Evolutionary conservation across 1,140 invertebrate genomes (phyloP), one percentile per base, ranked within the genome.

Genomic region (Cotesia vestalis): DNA sequence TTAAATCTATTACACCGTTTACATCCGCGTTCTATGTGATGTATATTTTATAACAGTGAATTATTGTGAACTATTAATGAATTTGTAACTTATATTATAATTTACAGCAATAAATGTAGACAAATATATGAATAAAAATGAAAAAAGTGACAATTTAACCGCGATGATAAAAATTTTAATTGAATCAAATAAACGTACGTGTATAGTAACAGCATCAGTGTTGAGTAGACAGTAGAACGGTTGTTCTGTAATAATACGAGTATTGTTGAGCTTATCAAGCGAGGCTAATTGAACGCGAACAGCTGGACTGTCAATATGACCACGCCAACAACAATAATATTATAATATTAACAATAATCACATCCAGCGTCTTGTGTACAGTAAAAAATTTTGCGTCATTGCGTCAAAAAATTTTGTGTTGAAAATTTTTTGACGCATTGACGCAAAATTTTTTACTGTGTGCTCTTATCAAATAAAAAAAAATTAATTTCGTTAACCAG

Each of bases 181-280:
- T 64, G 38, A 64, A 17, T 14, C 46, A 27, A 51, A 14, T 20
- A 17, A 64, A 51, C 9, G 11, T 46, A 46, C 5, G 40, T 46
- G 2, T 46, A 46, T 46, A 46, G 40, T 46, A 81, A 79, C 78
- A 77, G 76, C 74, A 76, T 75, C 76, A 75, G 77, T 77, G 76
- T 78, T 83, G 80, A 81, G 78, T 78, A 78, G 77, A 77, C 77
- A 71, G 69, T 74, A 20, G 27, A 40, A 62, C 38, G 79, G 75
- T 83, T 86, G 84, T 86, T 9, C 35, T 79, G 79, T 80, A 85
- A 85, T 86, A 86, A 85, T 81, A 80, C 80, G 77, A 80, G 82
- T 83, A 86, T 86, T 86, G 84, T 85, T 81, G 79, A 86, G 84
- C 81, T 86, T 85, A 85, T 86, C 84, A 85, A 86, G 82, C 78